Evolutionary conservation across 2,888 invertebrate species (phyloP).

Genomic region (Cataglyphis albicans): DNA sequence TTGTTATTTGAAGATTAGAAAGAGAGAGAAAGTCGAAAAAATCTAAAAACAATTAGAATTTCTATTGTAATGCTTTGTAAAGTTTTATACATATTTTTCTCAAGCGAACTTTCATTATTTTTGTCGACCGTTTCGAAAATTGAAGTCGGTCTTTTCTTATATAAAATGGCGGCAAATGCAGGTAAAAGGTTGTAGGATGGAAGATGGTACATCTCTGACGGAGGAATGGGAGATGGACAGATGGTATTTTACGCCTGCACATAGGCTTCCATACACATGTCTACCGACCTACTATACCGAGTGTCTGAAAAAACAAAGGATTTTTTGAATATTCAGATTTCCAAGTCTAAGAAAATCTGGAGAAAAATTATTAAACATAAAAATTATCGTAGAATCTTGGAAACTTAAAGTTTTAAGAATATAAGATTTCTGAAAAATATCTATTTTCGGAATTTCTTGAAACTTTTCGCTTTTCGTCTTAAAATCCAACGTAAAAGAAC

Average conservation of each 20-base stretch:
- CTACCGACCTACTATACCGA: slow-evolving; percentile 62
- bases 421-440: background rate
- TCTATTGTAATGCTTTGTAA: background rate
- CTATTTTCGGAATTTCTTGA: no score
- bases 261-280: slow-evolving; percentile 71
- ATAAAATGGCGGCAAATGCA: background rate
- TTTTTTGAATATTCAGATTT: background rate
- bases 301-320: background rate
- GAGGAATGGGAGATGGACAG: slow-evolving; percentile 61
- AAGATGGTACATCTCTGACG: slow-evolving; percentile 3
- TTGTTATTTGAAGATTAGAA: background rate
- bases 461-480: background rate
- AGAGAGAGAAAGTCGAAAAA: background rate
- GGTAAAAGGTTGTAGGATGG: background rate
- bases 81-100: background rate
- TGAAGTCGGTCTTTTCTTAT: background rate
- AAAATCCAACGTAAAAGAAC: background rate
- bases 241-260: slow-evolving; percentile 70
- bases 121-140: slow-evolving; percentile 16
- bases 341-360: background rate
- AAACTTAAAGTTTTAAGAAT: background rate
- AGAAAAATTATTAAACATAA: background rate
- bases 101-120: background rate
- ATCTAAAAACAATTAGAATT: slow-evolving; percentile 3
- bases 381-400: background rate